phyloP scores from a whole-genome alignment of 2,113 vertebrate genomes.

The Grammomys dolichurus region DNA sequence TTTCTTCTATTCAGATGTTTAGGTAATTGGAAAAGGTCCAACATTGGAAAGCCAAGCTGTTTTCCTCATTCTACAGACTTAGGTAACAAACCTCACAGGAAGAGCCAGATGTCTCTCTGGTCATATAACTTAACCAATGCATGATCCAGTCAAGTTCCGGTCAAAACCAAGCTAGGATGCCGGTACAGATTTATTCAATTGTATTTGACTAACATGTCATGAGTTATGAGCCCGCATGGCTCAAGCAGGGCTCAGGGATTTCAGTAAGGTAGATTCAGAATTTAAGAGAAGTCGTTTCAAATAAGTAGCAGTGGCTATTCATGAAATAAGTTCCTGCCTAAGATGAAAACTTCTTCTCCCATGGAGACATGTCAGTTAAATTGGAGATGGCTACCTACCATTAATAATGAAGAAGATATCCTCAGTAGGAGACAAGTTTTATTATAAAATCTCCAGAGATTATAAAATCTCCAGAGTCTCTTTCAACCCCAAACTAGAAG shows the following conservation, averaged over 20 bases:
- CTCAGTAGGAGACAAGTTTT: constrained; percentile 18
- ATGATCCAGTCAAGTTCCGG: not conserved
- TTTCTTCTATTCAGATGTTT: not conserved
- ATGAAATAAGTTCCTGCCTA: not conserved
- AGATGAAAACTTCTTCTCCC: not conserved
- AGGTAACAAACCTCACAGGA: not conserved
- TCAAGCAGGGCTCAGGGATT: not conserved
- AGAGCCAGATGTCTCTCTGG: not conserved
- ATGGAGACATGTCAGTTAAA: constrained; percentile 1
- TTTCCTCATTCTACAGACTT: not conserved
- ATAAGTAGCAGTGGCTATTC: not conserved
- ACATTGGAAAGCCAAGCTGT: not conserved
- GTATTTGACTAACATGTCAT: not conserved
- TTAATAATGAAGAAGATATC: constrained; percentile 13
- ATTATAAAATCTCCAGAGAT: too few species aligned
- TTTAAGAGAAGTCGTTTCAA: constrained; percentile 3
- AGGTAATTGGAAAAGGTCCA: not conserved
- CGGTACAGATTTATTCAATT: not conserved
- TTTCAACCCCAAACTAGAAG: constrained; percentile 52
- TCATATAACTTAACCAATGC: not conserved
- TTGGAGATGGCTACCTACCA: constrained; percentile 20
- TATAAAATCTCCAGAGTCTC: constrained; percentile 20
- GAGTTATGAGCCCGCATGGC: not conserved
- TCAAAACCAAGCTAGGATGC: not conserved
- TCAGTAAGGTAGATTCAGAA: not conserved